Base-by-base conservation (phyloP, 2,113 vertebrate species). In the Plestiodon gilberti region DNA sequence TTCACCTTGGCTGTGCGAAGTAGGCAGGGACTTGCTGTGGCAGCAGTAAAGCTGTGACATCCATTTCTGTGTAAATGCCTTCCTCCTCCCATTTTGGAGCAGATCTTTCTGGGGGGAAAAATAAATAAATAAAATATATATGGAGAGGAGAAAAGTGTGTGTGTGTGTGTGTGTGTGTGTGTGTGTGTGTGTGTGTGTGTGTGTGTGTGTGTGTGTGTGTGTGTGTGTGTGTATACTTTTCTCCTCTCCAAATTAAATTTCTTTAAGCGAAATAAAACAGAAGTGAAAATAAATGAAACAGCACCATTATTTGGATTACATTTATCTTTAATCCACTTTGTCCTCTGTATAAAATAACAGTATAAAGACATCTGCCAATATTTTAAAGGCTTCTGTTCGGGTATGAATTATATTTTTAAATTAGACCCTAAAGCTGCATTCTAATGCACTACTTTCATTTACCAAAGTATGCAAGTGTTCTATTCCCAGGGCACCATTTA, bases 351-450 rank as follows among this genome's bases (percentile, higher is more conserved):
- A 91, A 93, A 96, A 95, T 83, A 87, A 89, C 79, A 86, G 84
- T 90, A 94, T 92, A 84, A 92, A 94, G 94, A 92, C 95, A 95
- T 93, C 94, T 95, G 95, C 94, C 94, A 94, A 91, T 95, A 93
- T 94, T 94, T 94, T 90, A 96, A 95, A 95, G 92, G 93, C 95
- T 95, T 95, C 94, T 93, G 93, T 93, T 90, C 81, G 76, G 83
- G 87, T 91, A 90, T 94, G 91, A 92, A 93, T 95, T 93, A 92
- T 89, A 87, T 94, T 96, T 96, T 93, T 92, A 95, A 96, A 96
- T 94, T 91, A 95, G 93, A 93, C 94, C 95, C 93, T 93, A 85
- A 94, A 95, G 95, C 95, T 90, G 93, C 88, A 83, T 94, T 95
- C 94, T 93, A 94, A 95, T 94, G 93, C 92, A 95, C 89, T 89